These are phyloP conservation scores for Eutolmus rufibarbis DNA, from an alignment of 2,888 invertebrate species.

Conservation along the genomic window DNA sequence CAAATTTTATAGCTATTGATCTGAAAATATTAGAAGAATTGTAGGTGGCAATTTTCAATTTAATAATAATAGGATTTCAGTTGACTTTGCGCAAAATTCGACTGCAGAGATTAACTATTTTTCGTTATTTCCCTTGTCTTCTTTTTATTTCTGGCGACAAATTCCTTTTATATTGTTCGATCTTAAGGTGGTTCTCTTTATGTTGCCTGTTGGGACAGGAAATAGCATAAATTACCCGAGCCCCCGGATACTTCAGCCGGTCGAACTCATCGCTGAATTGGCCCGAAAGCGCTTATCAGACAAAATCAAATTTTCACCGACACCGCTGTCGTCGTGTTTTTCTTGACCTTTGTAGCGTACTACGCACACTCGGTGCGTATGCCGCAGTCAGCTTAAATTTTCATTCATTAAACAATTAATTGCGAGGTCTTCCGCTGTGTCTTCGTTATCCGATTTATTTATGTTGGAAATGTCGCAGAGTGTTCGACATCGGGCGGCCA, in stretches of 20 bases:
- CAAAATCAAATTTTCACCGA: slow-evolving; percentile 10
- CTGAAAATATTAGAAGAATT: too few species aligned
- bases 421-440: not conserved
- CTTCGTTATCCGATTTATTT: not conserved
- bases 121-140: not conserved
- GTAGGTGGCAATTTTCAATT: too few species aligned
- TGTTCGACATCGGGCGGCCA: slow-evolving; percentile 25
- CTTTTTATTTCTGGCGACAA: not conserved
- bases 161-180: slow-evolving; percentile 15
- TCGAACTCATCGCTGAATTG: not conserved
- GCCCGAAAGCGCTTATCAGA: not conserved
- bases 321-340: not conserved
- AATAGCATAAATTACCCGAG: slow-evolving; percentile 28
- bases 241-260: not conserved
- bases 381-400: not conserved
- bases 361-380: not conserved
- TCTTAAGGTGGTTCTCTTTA: not conserved
- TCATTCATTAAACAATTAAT: slow-evolving; percentile 27
- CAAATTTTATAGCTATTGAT: too few species aligned
- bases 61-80: too few species aligned
- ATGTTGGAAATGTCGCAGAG: not conserved
- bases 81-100: not conserved
- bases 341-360: slow-evolving; percentile 32
- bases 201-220: not conserved
- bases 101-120: not conserved